These are phyloP conservation scores for Gadus chalcogrammus DNA, from an alignment of 2,113 vertebrate genomes.

Conservation along the genomic window DNA sequence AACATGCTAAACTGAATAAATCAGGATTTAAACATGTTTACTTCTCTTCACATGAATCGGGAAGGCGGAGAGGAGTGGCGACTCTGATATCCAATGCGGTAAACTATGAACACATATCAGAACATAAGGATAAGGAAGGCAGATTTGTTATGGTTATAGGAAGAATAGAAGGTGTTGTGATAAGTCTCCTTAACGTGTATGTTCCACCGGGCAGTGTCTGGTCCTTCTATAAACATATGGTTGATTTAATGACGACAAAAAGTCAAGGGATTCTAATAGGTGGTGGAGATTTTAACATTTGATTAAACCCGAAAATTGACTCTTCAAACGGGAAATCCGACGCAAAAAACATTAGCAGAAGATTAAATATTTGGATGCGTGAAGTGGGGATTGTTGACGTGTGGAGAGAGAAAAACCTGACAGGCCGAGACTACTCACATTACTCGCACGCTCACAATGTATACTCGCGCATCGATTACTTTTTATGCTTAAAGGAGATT, in stretches of 20 bases:
- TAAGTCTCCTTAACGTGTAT: not conserved
- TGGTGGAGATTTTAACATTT: not conserved
- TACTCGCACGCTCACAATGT: not conserved
- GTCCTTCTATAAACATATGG: not conserved
- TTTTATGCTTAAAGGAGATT: conserved; percentile 2
- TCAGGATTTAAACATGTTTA: conserved; percentile 1
- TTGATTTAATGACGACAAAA: not conserved
- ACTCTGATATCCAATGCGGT: not conserved
- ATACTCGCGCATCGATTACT: conserved; percentile 17
- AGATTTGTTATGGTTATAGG: not conserved
- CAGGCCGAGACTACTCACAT: not conserved
- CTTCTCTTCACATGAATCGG: not conserved
- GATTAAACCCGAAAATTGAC: not conserved
- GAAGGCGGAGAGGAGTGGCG: not conserved
- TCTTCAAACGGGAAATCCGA: not conserved
- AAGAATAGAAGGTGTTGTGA: not conserved
- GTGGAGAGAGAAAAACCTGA: conserved; percentile 13
- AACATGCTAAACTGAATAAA: conserved; percentile 4
- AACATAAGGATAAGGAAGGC: not conserved
- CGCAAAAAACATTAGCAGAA: not conserved
- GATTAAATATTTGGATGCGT: not conserved
- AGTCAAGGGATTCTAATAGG: not conserved
- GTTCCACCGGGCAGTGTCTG: not conserved
- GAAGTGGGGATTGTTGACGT: conserved; percentile 11
- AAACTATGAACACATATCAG: not conserved